Base-by-base conservation (phyloP, 2,113 vertebrate species). In the Onychostruthus taczanowskii region DNA sequence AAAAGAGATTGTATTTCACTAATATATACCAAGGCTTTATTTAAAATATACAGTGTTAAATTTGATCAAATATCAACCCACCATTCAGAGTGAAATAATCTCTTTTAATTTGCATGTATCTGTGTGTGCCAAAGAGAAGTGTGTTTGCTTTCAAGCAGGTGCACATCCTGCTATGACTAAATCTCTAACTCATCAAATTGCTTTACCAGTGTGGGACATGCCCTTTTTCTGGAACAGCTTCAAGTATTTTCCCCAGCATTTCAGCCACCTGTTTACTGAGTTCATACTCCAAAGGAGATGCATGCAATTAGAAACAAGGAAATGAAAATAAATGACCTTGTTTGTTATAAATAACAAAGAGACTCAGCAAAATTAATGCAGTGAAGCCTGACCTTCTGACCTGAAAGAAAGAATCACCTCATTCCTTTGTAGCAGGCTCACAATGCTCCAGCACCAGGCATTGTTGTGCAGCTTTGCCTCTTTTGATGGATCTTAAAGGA, bases 321-420 rank as follows among this genome's bases (percentile, higher is more conserved):
- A 98, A 98, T 98, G 97, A 98, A 98, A 98, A 98, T 98, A 98
- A 98, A 98, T 98, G 98, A 98, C 97, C 98, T 98, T 97, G 97
- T 97, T 98, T 97, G 97, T 98, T 98, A 98, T 98, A 97, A 97
- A 97, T 97, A 97, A 98, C 98, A 98, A 98, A 98, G 97, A 96
- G 97, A 93, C 96, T 97, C 97, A 97, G 97, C 97, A 97, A 97
- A 98, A 98, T 98, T 96, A 97, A 98, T 98, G 97, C 97, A 95
- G 95, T 91, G 89, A 95, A 97, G 97, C 96, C 97, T 97, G 98
- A 98, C 98, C 98, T 98, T 90, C 72, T 97, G 98, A 97, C 98
- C 98, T 44, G 31, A 93, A 97, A 96, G 95, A 97, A 97, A 97
- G 96, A 97, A 95, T 97, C 96, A 98, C 97, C 97, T 97, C 96